Evolutionary conservation across 1,140 invertebrate genomes (phyloP).

Genomic region (Heliconius hermathena): DNA sequence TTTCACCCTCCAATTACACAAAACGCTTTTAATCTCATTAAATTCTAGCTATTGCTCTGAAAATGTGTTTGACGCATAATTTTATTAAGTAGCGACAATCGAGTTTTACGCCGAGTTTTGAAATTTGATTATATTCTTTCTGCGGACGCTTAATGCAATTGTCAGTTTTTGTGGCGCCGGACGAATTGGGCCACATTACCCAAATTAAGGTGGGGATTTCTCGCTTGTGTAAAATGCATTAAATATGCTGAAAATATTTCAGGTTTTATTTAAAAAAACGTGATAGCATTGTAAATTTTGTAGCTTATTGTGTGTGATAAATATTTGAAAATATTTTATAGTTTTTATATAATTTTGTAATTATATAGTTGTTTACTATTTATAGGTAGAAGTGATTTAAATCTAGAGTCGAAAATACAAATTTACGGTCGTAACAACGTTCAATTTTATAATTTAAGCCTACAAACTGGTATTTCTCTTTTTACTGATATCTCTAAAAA

Average conservation of each 20-base stretch:
- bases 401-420: too few relatives aligned
- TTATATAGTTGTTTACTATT: too few relatives aligned
- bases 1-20: conserved; percentile 50
- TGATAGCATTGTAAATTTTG: background rate
- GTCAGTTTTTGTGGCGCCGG: conserved; percentile 16
- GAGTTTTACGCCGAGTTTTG: conserved; percentile 42
- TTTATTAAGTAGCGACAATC: conserved; percentile 52
- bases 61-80: conserved; percentile 61
- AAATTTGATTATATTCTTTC: conserved; percentile 41
- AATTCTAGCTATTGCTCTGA: conserved; percentile 45
- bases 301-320: too few relatives aligned
- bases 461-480: too few relatives aligned
- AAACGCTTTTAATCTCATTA: conserved; percentile 54
- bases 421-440: too few relatives aligned
- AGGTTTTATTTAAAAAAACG: background rate
- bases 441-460: too few relatives aligned
- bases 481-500: too few relatives aligned
- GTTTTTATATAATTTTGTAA: too few relatives aligned
- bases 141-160: conserved; percentile 38
- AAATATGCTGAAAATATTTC: background rate
- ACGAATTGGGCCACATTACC: conserved; percentile 23
- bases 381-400: too few relatives aligned
- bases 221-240: conserved; percentile 13
- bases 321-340: too few relatives aligned
- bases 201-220: conserved; percentile 10